phyloP scores from a whole-genome alignment of 2,888 invertebrate species.

The Brenthis daphne region DNA sequence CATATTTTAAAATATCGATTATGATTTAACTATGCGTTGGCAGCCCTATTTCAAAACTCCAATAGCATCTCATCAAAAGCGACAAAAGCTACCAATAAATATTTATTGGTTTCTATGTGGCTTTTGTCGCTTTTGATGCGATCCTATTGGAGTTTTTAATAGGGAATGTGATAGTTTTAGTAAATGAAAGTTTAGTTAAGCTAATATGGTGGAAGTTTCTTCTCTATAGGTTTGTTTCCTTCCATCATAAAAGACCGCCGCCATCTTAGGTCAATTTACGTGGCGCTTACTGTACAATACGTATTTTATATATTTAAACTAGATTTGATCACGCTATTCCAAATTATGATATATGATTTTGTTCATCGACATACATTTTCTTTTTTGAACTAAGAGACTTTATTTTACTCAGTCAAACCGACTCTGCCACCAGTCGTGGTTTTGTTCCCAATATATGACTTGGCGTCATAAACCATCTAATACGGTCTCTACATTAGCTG shows the following conservation, averaged over 20 bases:
- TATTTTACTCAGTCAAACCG: too few relatives aligned
- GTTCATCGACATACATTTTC: constrained; percentile 10
- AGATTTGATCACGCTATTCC: neutral
- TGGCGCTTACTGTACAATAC: constrained; percentile 12
- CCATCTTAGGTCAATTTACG: neutral
- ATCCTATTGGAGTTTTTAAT: too few relatives aligned
- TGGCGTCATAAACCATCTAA: too few relatives aligned
- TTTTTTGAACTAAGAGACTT: too few relatives aligned
- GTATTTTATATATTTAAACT: constrained; percentile 3
- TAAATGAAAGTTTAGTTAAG: neutral
- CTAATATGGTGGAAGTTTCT: neutral
- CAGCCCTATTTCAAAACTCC: neutral
- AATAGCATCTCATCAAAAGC: too few relatives aligned
- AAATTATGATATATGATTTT: constrained; percentile 8
- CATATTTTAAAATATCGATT: neutral
- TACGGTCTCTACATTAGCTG: too few relatives aligned
- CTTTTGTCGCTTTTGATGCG: too few relatives aligned
- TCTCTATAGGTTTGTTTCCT: neutral
- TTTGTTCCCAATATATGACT: too few relatives aligned
- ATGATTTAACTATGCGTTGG: constrained; percentile 1
- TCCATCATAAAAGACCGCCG: neutral
- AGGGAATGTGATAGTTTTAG: neutral
- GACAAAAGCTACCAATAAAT: too few relatives aligned
- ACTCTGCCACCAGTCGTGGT: too few relatives aligned
- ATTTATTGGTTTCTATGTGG: too few relatives aligned